Conservation (phyloP, 2,113 vertebrate species). For the Crocuta crocuta region DNA sequence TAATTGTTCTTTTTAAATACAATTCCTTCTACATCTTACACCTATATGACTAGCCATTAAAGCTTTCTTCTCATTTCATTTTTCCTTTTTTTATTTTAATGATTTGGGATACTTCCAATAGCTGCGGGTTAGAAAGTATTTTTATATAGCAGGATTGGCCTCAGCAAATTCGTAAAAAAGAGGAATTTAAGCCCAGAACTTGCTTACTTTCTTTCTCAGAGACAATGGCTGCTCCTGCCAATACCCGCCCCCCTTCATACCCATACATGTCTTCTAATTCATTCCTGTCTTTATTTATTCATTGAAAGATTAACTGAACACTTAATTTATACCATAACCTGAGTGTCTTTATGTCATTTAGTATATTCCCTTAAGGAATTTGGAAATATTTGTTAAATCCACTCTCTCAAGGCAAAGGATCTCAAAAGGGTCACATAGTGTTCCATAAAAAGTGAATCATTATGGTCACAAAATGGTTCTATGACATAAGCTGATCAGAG, state of each 20-base stretch:
- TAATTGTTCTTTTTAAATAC: not conserved
- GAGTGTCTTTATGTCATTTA: not conserved
- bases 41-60: not conserved
- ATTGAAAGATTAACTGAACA: conserved; percentile 13
- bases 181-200: not conserved
- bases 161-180: not conserved
- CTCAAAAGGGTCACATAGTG: not conserved
- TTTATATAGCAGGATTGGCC: not conserved
- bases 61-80: not conserved
- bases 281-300: not conserved
- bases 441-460: not conserved
- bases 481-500: not conserved
- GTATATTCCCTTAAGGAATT: not conserved
- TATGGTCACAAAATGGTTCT: not conserved
- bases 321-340: not conserved
- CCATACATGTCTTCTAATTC: not conserved
- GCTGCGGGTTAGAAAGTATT: not conserved
- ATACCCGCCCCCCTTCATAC: too few relatives aligned
- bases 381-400: not conserved
- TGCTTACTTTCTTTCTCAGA: not conserved
- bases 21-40: not conserved
- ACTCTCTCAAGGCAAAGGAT: not conserved
- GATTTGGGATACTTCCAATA: not conserved
- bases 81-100: not conserved
- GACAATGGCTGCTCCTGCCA: not conserved